phyloP scores from a whole-genome alignment of 2,888 invertebrate genomes.

The Drosophila neotestacea region DNA sequence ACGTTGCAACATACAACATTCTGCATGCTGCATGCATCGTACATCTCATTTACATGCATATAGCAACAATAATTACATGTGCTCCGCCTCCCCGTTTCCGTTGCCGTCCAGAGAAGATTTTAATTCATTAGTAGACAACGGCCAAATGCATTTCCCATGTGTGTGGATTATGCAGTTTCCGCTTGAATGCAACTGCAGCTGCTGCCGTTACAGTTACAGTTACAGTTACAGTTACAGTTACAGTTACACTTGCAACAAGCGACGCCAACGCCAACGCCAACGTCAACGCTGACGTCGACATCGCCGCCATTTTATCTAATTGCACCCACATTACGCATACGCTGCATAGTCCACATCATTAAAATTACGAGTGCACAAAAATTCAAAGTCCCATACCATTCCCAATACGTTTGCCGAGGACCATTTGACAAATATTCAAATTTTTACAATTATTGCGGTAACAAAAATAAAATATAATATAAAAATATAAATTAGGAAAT shows the following conservation, averaged over 20 bases:
- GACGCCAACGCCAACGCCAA: slow-evolving; percentile 32
- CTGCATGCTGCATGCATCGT: slow-evolving; percentile 21
- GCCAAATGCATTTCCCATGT: slow-evolving; percentile 77
- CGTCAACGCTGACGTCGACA: slow-evolving; percentile 36
- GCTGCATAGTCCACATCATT: slow-evolving; percentile 74
- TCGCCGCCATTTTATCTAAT: slow-evolving; percentile 77
- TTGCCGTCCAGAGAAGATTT: slow-evolving; percentile 75
- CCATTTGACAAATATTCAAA: not conserved
- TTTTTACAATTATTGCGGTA: too few relatives aligned
- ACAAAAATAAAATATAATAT: too few relatives aligned
- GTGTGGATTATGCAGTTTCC: slow-evolving; percentile 81
- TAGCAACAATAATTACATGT: slow-evolving; percentile 76
- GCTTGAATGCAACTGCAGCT: slow-evolving; percentile 74
- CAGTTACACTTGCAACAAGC: slow-evolving; percentile 35
- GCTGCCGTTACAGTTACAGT: slow-evolving; percentile 17
- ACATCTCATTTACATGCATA: slow-evolving; percentile 59
- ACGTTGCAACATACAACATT: slow-evolving; percentile 39
- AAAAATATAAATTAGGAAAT: too few relatives aligned
- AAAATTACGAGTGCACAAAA: slow-evolving; percentile 69
- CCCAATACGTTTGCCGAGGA: slow-evolving; percentile 17
- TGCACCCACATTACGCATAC: slow-evolving; percentile 74
- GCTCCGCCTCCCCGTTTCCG: slow-evolving; percentile 27
- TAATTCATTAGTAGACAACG: slow-evolving; percentile 81
- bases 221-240: slow-evolving; percentile 24
- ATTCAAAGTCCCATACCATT: slow-evolving; percentile 28